Conservation (phyloP, 1,140 invertebrate species). For the Pogonomyrmex californicus region DNA sequence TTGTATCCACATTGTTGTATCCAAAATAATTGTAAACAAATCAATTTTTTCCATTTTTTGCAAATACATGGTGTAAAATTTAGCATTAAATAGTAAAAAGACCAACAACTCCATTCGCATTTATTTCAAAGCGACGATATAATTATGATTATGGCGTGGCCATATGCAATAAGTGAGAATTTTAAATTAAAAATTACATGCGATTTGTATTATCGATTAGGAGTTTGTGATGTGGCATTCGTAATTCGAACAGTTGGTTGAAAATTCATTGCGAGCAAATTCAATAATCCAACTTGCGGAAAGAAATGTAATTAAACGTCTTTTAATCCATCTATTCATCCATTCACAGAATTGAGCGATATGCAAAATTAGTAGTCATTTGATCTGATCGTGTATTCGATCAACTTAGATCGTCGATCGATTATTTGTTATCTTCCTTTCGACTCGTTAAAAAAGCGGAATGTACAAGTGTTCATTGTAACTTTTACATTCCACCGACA, state of each 20-base stretch:
- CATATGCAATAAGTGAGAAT: not conserved
- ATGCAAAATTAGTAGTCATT: slow-evolving; percentile 34
- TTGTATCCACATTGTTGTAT: no score
- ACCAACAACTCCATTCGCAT: slow-evolving; percentile 29
- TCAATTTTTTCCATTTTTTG: not conserved
- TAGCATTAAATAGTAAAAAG: not conserved
- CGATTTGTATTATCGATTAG: slow-evolving; percentile 14
- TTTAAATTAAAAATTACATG: slow-evolving; percentile 20
- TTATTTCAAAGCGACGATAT: slow-evolving; percentile 7
- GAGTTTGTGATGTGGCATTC: slow-evolving; percentile 16
- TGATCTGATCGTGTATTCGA: slow-evolving; percentile 21
- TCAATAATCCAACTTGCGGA: slow-evolving; percentile 32
- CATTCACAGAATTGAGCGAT: slow-evolving; percentile 3
- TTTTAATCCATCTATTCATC: slow-evolving; percentile 44
- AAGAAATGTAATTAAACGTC: slow-evolving; percentile 34
- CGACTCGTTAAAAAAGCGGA: not conserved
- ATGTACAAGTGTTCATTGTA: slow-evolving; percentile 1
- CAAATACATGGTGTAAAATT: slow-evolving; percentile 27
- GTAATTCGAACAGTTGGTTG: not conserved
- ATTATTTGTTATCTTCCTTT: slow-evolving; percentile 33
- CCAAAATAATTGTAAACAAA: not conserved
- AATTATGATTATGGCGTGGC: not conserved
- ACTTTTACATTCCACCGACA: slow-evolving; percentile 7
- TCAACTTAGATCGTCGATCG: slow-evolving; percentile 13
- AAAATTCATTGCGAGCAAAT: slow-evolving; percentile 42